These are phyloP conservation scores for Diarsia rubi DNA, from an alignment of 2,888 invertebrate genomes.

Conservation along the genomic window DNA sequence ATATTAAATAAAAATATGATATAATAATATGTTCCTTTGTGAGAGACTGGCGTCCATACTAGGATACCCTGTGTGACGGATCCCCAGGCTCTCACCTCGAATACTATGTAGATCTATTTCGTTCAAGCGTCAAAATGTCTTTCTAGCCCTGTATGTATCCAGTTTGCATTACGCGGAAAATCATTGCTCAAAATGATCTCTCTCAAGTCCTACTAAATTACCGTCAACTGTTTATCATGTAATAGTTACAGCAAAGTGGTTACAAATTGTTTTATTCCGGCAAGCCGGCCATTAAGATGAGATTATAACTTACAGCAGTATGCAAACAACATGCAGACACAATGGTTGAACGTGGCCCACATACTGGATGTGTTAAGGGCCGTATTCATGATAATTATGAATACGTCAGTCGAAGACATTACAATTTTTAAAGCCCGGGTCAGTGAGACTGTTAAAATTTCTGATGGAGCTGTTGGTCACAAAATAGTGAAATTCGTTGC, in stretches of 20 bases:
- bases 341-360: constrained; percentile 59
- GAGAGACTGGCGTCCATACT: too few relatives aligned
- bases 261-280: constrained; percentile 57
- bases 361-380: constrained; percentile 46
- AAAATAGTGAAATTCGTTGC: not conserved
- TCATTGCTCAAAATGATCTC: not conserved
- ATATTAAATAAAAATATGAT: too few relatives aligned
- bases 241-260: constrained; percentile 36
- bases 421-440: not conserved
- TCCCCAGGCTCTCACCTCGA: too few relatives aligned
- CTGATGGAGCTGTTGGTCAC: not conserved
- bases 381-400: constrained; percentile 50
- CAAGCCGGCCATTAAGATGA: constrained; percentile 55
- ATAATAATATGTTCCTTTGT: too few relatives aligned
- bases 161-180: not conserved
- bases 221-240: constrained; percentile 17
- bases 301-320: constrained; percentile 58
- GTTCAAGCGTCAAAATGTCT: not conserved
- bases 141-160: not conserved
- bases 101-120: too few relatives aligned
- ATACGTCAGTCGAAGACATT: constrained; percentile 19
- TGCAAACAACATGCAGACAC: constrained; percentile 56
- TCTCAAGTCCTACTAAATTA: constrained; percentile 1
- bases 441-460: not conserved
- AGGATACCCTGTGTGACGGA: too few relatives aligned